Percentiles rank a stretch among this genome's conserved stretches.
phyloP scores from a whole-genome alignment of 2,888 invertebrate species.

The Heteromyza rotundicornis region DNA sequence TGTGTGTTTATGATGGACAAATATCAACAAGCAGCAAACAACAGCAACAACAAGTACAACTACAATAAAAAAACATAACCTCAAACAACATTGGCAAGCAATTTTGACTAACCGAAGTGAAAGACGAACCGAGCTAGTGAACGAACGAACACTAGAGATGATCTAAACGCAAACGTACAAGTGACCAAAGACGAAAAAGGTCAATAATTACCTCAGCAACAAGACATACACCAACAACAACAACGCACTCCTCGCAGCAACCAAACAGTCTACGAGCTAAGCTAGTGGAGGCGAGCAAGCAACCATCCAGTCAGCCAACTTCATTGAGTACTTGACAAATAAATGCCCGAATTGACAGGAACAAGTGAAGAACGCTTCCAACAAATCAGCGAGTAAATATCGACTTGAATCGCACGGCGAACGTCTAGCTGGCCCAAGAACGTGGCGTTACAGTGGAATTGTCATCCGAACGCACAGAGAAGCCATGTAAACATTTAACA shows the following conservation, averaged over 20 bases:
- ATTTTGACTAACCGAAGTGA: neutral
- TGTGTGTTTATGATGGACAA: neutral
- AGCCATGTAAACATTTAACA: neutral
- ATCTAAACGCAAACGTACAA: neutral
- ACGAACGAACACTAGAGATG: neutral
- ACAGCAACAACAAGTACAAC: neutral
- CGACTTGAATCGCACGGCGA: neutral
- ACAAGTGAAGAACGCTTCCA: neutral
- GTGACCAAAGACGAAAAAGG: neutral
- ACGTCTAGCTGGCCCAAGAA: neutral
- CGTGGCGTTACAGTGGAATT: neutral
- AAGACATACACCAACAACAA: slow-evolving; percentile 1
- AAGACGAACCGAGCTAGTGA: neutral
- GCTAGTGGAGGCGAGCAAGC: too few relatives aligned
- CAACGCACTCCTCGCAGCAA: neutral
- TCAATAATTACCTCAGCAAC: neutral
- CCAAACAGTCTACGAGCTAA: neutral
- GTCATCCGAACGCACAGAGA: neutral
- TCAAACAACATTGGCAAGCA: slow-evolving; percentile 7
- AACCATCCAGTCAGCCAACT: too few relatives aligned
- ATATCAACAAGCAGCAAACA: neutral
- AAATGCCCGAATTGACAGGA: neutral
- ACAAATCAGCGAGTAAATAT: neutral
- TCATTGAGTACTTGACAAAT: slow-evolving; percentile 4
- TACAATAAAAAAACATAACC: slow-evolving; percentile 1